A percentile compares a stretch with the other conserved stretches of the same genome.
phyloP scores from a whole-genome alignment of 2,113 vertebrate species.

The Burhinus bistriatus region DNA sequence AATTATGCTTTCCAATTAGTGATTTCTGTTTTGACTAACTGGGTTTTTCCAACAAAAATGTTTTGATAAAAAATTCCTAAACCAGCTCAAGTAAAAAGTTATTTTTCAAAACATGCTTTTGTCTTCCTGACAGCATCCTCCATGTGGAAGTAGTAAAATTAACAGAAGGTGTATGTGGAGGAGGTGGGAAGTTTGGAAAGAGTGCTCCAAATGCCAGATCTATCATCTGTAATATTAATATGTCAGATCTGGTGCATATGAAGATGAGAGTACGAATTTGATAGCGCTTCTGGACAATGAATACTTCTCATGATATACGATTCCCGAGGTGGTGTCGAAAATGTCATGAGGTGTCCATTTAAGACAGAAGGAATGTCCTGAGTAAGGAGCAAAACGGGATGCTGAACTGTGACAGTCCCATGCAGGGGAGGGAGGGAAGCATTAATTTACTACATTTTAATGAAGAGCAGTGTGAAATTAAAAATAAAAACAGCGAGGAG shows the following conservation, averaged over 20 bases:
- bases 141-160: background rate
- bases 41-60: background rate
- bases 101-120: slow-evolving; percentile 12
- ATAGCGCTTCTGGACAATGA: background rate
- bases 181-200: slow-evolving; percentile 19
- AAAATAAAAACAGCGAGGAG: background rate
- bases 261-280: background rate
- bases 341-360: background rate
- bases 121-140: slow-evolving; percentile 20
- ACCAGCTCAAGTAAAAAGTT: background rate
- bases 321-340: background rate
- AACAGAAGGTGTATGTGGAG: background rate
- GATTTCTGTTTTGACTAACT: background rate
- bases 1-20: background rate
- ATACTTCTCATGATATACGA: background rate
- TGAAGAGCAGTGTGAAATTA: background rate
- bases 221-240: slow-evolving; percentile 2
- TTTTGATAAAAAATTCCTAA: background rate
- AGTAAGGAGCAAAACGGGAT: background rate
- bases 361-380: background rate
- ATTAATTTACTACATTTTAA: background rate
- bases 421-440: background rate
- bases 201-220: slow-evolving; percentile 5
- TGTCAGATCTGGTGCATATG: background rate
- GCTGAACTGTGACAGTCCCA: background rate